Conservation (phyloP, 1,140 invertebrate genomes). For the Megalopta genalis region DNA sequence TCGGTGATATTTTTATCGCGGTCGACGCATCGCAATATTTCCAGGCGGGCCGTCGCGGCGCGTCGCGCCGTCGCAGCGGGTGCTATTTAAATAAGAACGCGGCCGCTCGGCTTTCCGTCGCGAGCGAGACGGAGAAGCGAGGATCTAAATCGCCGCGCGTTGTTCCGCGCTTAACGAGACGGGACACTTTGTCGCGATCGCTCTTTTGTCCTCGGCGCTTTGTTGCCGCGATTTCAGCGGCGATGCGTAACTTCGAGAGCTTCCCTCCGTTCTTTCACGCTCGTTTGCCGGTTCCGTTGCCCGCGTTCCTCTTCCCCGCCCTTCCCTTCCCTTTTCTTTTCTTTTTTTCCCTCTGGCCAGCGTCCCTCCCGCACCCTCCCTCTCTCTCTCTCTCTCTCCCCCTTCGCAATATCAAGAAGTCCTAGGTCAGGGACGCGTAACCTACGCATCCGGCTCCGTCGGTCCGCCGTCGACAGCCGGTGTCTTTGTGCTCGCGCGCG, state of each 20-base stretch:
- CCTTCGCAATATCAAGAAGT: conserved; percentile 39
- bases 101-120: too few species aligned
- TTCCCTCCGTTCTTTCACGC: not conserved
- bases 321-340: not conserved
- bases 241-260: conserved; percentile 28
- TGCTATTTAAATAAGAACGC: too few species aligned
- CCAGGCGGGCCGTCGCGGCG: too few species aligned
- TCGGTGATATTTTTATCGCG: conserved; percentile 4
- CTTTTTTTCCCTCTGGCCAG: too few species aligned
- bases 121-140: not conserved
- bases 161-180: conserved; percentile 1
- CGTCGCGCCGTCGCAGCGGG: too few species aligned
- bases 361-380: not conserved
- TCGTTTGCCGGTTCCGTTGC: not conserved
- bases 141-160: not conserved
- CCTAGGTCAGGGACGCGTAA: conserved; percentile 66
- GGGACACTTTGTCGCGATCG: not conserved
- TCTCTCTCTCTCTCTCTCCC: not conserved
- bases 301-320: not conserved
- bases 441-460: conserved; percentile 53
- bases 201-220: not conserved
- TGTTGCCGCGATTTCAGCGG: conserved; percentile 15
- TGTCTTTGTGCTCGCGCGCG: not conserved
- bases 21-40: not conserved
- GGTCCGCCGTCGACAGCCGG: not conserved